These are phyloP conservation scores for Abrostola tripartita DNA, from an alignment of 2,888 invertebrate genomes.

Conservation along the genomic window DNA sequence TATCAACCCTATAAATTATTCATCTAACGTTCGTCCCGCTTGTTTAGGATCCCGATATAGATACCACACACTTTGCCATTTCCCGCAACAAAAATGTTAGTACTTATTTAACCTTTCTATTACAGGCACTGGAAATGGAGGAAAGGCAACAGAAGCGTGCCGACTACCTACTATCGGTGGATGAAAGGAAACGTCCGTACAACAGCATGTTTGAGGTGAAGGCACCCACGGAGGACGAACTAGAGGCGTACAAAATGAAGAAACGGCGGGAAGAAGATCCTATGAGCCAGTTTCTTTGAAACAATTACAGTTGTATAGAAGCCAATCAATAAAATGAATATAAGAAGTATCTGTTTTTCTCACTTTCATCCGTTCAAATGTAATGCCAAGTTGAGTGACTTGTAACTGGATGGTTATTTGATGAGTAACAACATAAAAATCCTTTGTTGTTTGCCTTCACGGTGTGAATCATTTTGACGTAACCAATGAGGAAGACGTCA, in stretches of 20 bases:
- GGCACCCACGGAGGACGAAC: slow-evolving; percentile 96
- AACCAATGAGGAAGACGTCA: slow-evolving; percentile 41
- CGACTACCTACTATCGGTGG: slow-evolving; percentile 90
- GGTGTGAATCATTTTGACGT: slow-evolving; percentile 42
- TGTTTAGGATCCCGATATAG: not conserved
- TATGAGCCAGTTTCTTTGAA: slow-evolving; percentile 93
- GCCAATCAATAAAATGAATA: slow-evolving; percentile 30
- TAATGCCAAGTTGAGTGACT: slow-evolving; percentile 6
- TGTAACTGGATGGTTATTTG: not conserved
- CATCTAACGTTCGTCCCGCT: not conserved
- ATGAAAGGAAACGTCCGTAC: slow-evolving; percentile 97
- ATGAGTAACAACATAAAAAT: slow-evolving; percentile 17
- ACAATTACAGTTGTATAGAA: slow-evolving; percentile 14
- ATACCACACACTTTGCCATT: not conserved
- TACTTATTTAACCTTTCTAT: slow-evolving; percentile 9
- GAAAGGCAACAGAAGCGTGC: slow-evolving; percentile 89
- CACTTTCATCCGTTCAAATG: not conserved
- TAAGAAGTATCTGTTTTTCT: slow-evolving; percentile 12
- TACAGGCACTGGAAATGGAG: slow-evolving; percentile 90
- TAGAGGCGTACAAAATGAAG: slow-evolving; percentile 97
- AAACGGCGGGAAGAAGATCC: slow-evolving; percentile 96
- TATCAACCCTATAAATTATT: too few relatives aligned
- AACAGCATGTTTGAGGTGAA: slow-evolving; percentile 96
- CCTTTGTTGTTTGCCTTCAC: slow-evolving; percentile 44
- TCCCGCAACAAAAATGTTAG: not conserved